Evolutionary conservation across 64 coral and sea anemone species (phyloP).

Genomic region (Montipora cactus): DNA sequence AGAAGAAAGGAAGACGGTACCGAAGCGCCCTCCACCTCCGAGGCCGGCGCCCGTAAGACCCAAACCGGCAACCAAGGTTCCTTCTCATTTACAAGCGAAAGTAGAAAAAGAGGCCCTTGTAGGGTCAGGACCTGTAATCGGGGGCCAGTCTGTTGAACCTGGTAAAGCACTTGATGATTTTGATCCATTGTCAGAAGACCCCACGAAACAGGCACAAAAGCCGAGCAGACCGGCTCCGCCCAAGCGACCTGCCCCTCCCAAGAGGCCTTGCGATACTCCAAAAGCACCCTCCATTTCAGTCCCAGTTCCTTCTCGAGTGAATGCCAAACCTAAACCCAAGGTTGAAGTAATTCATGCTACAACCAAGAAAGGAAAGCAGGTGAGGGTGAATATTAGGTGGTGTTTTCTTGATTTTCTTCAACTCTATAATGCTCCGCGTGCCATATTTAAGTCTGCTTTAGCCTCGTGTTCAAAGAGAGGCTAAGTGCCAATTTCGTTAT

Average conservation of each 20-base stretch:
- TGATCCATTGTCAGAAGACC: constrained; percentile 61
- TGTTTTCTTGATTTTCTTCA: background rate
- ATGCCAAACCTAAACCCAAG: constrained; percentile 47
- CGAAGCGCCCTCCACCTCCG: constrained; percentile 80
- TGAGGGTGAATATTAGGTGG: background rate
- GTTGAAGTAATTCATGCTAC: constrained; percentile 41
- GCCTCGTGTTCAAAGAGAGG: no score
- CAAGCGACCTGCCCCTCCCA: constrained; percentile 69
- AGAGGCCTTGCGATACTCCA: background rate
- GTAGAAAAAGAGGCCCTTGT: constrained; percentile 53
- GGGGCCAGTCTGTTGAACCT: background rate
- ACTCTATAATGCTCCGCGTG: no score
- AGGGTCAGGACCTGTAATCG: constrained; percentile 22
- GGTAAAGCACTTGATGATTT: constrained; percentile 63
- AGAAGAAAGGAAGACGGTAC: constrained; percentile 30
- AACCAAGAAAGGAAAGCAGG: constrained; percentile 48
- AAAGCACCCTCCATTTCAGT: background rate
- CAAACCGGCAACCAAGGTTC: background rate
- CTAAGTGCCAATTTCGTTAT: no score
- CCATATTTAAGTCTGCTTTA: no score
- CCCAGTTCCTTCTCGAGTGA: background rate
- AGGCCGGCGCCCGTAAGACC: constrained; percentile 62
- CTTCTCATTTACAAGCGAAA: constrained; percentile 50
- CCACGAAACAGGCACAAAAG: constrained; percentile 12
- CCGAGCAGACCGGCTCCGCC: constrained; percentile 83